phyloP scores from a whole-genome alignment of 2,113 vertebrate species.

The Glaucidium brasilianum region DNA sequence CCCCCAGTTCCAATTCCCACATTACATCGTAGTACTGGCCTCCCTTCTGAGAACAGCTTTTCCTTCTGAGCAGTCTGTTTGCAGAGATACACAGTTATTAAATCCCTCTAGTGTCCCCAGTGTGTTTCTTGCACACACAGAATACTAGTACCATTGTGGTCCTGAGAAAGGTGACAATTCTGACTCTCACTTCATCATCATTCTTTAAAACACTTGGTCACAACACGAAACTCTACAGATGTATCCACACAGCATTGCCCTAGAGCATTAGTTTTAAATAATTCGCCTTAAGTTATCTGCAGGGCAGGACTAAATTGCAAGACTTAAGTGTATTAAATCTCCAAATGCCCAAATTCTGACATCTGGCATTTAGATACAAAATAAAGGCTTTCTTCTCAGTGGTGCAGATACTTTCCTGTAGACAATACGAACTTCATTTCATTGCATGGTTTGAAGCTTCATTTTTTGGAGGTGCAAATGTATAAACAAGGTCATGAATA shows the following conservation, averaged over 20 bases:
- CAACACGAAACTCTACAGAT: slow-evolving; percentile 14
- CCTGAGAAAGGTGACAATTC: slow-evolving; percentile 46
- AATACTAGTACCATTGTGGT: slow-evolving; percentile 39
- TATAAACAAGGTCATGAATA: not conserved
- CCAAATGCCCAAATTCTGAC: not conserved
- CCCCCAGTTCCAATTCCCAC: not conserved
- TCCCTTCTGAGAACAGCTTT: not conserved
- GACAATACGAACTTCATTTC: not conserved
- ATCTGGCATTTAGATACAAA: not conserved
- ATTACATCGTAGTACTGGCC: not conserved
- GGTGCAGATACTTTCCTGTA: not conserved
- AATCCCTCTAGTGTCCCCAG: not conserved
- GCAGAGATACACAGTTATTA: slow-evolving; percentile 8
- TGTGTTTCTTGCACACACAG: not conserved
- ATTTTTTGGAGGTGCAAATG: not conserved
- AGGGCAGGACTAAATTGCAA: not conserved
- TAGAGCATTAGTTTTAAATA: not conserved
- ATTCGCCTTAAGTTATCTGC: not conserved
- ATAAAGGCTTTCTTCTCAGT: not conserved
- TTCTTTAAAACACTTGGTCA: slow-evolving; percentile 37
- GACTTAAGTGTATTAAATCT: not conserved
- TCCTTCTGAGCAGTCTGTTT: not conserved
- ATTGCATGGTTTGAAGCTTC: not conserved
- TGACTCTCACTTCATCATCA: slow-evolving; percentile 60
- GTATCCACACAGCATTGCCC: not conserved